These are phyloP conservation scores for Phenganax marumi DNA, from an alignment of 92 coral and sea anemone genomes.

Conservation along the genomic window DNA sequence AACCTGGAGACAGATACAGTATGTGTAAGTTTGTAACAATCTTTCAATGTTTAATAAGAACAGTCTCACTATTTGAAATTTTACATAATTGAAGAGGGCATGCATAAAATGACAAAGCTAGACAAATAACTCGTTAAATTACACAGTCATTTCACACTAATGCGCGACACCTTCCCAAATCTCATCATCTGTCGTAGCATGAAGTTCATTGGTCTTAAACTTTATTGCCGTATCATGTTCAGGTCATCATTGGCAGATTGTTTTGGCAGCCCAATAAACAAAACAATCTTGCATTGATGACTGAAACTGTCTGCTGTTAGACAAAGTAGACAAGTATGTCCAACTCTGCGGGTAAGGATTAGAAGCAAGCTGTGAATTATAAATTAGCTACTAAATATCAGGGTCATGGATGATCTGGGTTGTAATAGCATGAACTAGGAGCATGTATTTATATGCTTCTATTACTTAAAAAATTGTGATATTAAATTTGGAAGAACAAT, in stretches of 20 bases:
- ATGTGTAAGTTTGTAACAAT: neutral
- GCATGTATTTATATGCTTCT: neutral
- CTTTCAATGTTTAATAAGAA: neutral
- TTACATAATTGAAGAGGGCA: too few relatives aligned
- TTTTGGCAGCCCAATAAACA: too few relatives aligned
- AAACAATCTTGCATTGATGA: too few relatives aligned
- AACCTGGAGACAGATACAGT: neutral
- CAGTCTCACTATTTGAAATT: neutral
- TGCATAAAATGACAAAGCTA: too few relatives aligned
- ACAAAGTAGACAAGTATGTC: too few relatives aligned
- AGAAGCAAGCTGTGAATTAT: slow-evolving; percentile 9
- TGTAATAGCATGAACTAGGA: neutral
- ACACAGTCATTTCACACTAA: too few relatives aligned
- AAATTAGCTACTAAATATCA: slow-evolving; percentile 5
- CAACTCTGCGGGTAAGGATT: too few relatives aligned
- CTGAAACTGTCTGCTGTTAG: too few relatives aligned
- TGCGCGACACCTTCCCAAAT: neutral
- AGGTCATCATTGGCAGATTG: too few relatives aligned
- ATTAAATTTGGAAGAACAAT: slow-evolving; percentile 1
- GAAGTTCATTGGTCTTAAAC: neutral
- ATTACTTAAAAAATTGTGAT: slow-evolving; percentile 6
- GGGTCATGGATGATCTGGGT: too few relatives aligned
- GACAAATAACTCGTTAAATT: too few relatives aligned
- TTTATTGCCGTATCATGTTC: neutral
- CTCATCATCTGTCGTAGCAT: neutral